These are phyloP conservation scores for Orestias chungarensis DNA, from an alignment of 2,797 vertebrate species.

Conservation along the genomic window DNA sequence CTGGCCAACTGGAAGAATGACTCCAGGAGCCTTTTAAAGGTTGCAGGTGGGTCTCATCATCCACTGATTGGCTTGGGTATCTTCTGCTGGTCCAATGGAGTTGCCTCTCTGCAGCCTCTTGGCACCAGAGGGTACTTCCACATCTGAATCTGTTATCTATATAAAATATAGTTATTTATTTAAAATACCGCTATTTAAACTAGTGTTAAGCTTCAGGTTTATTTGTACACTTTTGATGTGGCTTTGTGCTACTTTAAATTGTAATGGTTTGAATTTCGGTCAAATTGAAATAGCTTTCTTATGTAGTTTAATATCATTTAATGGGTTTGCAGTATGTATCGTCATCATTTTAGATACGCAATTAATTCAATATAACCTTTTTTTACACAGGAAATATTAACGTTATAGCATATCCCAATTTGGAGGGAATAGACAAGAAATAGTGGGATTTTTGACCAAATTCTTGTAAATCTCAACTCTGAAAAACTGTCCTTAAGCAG, in stretches of 20 bases:
- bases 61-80: no score
- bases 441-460: constrained; percentile 7
- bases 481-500: constrained; percentile 5
- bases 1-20: no score
- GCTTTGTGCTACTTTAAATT: not conserved
- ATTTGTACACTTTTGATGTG: not conserved
- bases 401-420: constrained; percentile 14
- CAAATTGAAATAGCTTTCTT: constrained; percentile 22
- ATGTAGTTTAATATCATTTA: constrained; percentile 71
- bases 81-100: no score
- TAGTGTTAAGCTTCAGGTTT: not conserved
- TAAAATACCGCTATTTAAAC: no score
- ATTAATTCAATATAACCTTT: constrained; percentile 27
- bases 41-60: no score
- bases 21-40: no score
- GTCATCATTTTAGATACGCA: constrained; percentile 46
- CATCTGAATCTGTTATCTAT: no score
- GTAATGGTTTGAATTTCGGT: not conserved
- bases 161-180: no score
- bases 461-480: not conserved
- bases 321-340: constrained; percentile 52
- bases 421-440: not conserved
- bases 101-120: no score
- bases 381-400: not conserved
- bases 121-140: no score